Evolutionary conservation across 2,113 vertebrate species (phyloP), one percentile per base, ranked within the genome.

Genomic region (Malaclemys terrapin): DNA sequence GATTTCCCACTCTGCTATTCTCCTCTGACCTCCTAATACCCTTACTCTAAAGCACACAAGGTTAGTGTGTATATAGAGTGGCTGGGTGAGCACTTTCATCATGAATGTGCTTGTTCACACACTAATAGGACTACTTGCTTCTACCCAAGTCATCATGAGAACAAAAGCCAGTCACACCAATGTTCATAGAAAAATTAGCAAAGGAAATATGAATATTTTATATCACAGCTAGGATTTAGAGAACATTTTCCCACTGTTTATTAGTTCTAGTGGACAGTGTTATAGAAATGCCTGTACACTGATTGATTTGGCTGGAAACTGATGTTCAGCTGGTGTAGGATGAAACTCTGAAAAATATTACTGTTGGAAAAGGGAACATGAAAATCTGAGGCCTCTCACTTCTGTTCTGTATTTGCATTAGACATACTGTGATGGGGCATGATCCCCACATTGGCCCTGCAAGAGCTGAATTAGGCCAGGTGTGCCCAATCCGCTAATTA

Each of bases 221-320:
- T 38, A 17, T 89, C 35, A 92, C 38, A 85, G 80, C 31, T 38
- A 31, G 65, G 69, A 72, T 35, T 6, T 54, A 17, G 35, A 42
- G 47, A 35, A 49, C 8, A 2, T 65, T 85, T 35, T 85, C 95
- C 65, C 29, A 75, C 80, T 89, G 56, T 1, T 45, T 79, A 57
- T 14, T 29, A 85, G 65, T 83, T 93, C 82, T 91, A 65, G 76
- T 95, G 81, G 82, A 93, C 8, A 50, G 16, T 65, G 6, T 85
- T 94, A 25, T 92, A 72, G 84, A 93, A 94, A 82, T 79, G 8
- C 38, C 80, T 62, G n/a, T 50, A 4, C 91, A 62, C 88, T 76
- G 35, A 56, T 14, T 80, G 78, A 29, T 42, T 62, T 80, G 53
- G 56, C 62, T 89, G 82, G 82, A 93, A 96, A 29, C 29, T 53